Percentiles rank a stretch among this genome's conserved stretches.
Conservation (phyloP, 1,140 invertebrate species). For the Drosophila prosaltans region DNA sequence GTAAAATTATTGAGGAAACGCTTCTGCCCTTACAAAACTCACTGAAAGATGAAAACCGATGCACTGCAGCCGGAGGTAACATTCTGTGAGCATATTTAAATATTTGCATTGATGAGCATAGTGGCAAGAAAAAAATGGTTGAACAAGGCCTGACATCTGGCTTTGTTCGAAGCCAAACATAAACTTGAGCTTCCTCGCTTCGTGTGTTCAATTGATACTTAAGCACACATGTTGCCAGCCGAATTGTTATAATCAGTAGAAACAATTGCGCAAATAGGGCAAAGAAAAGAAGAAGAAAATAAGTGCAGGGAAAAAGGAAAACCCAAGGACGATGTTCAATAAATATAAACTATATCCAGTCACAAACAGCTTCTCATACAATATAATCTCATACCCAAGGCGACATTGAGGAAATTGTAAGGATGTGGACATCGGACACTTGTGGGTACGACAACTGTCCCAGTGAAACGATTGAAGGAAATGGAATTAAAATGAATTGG, state of each 20-base stretch:
- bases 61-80: conserved; percentile 5
- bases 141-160: conserved; percentile 1
- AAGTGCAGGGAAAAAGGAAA: not conserved
- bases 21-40: conserved; percentile 13
- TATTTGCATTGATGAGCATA: conserved; percentile 8
- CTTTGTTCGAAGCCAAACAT: not conserved
- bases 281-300: not conserved
- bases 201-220: conserved; percentile 16
- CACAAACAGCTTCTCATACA: not conserved
- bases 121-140: not conserved
- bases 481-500: not conserved
- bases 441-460: not conserved
- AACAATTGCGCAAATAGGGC: not conserved
- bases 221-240: conserved; percentile 17
- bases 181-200: not conserved
- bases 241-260: not conserved
- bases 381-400: conserved; percentile 2
- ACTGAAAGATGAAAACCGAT: conserved; percentile 9
- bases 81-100: conserved; percentile 9
- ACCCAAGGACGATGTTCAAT: not conserved
- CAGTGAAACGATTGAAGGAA: not conserved
- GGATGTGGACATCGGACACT: conserved; percentile 1
- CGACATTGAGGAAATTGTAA: conserved; percentile 7
- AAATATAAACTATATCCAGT: conserved; percentile 5
- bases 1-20: conserved; percentile 58